Conservation (phyloP, 2,113 vertebrate genomes). For the Seriola rivoliana region DNA sequence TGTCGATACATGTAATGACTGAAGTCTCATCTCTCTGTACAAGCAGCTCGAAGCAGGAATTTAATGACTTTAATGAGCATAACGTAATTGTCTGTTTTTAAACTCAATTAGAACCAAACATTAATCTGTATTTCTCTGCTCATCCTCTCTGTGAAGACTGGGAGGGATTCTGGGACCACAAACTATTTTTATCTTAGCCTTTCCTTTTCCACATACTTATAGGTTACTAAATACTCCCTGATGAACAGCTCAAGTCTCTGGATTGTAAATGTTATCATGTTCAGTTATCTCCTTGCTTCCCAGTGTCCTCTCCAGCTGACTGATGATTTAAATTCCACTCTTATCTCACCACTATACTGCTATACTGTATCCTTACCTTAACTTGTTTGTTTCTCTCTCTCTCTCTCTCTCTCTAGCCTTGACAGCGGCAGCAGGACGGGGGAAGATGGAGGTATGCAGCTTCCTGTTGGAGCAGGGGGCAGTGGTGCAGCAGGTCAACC, state of each 20-base stretch:
- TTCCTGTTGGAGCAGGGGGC: conserved; percentile 89
- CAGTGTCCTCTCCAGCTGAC: conserved; percentile 6
- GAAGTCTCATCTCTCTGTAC: conserved; percentile 44
- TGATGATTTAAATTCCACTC: conserved; percentile 8
- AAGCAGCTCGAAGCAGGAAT: conserved; percentile 49
- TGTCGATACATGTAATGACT: conserved; percentile 59
- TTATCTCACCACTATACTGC: neutral
- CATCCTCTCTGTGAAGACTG: conserved; percentile 21
- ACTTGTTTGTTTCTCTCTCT: conserved; percentile 9
- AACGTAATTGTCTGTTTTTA: conserved; percentile 60
- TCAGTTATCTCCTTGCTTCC: neutral
- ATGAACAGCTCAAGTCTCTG: neutral
- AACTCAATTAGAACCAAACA: conserved; percentile 58
- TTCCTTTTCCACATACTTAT: neutral
- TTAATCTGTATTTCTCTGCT: conserved; percentile 38
- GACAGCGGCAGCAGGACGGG: conserved; percentile 93
- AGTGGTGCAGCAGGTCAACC: conserved; percentile 87
- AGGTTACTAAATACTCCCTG: neutral
- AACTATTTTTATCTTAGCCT: conserved; percentile 16
- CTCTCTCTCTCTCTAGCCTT: conserved; percentile 84
- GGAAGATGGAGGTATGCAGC: conserved; percentile 92
- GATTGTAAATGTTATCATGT: neutral
- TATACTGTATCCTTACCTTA: neutral
- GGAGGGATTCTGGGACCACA: conserved; percentile 6
- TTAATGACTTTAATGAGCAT: conserved; percentile 67